Evolutionary conservation across 2,888 invertebrate species (phyloP), one percentile per base, ranked within the genome.

Genomic region (Synergus laeviventris): DNA sequence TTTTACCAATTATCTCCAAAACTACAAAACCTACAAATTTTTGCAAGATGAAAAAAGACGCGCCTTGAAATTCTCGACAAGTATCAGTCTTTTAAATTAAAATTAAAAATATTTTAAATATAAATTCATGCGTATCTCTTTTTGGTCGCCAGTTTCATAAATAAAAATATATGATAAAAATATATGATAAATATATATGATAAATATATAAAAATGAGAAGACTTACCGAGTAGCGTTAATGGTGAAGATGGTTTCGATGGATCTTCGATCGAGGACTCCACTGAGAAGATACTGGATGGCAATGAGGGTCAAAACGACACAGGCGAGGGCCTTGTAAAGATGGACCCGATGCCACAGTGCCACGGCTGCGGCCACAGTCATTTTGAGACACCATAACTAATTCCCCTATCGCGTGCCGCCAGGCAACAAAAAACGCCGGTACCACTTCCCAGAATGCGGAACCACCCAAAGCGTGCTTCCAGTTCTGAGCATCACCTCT

Each of bases 201-300:
- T n/a, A n/a, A n/a, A n/a, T n/a, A 60, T 24, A 11, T 18, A 49
- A 61, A n/a, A 1, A 64, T 21, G 64, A 21, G 31, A n/a, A 16
- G 49, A 85, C 87, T 81, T 76, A 90, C 90, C 89, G 87, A 75
- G 88, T 89, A 45, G 87, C 82, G 80, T 90, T 91, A 75, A 89
- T 89, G 77, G 90, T 87, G 82, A 90, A 91, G 76, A 91, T 89
- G 60, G 89, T 90, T 81, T 90, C 90, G 82, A 91, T 89, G 66
- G 90, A 89, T 21, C 86, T 86, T 18, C 90, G 87, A 87, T 94
- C 94, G 81, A 94, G 92, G 79, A 94, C 93, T 75, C 93, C 93
- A 84, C 94, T 95, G 91, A 94, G 94, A 81, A 94, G 92, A 91
- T 94, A 95, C 91, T 95, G 94, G 74, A 95, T 92, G n/a, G 93